Base-by-base conservation (phyloP, 2,888 invertebrate species). In the Drosophila neutralis region DNA sequence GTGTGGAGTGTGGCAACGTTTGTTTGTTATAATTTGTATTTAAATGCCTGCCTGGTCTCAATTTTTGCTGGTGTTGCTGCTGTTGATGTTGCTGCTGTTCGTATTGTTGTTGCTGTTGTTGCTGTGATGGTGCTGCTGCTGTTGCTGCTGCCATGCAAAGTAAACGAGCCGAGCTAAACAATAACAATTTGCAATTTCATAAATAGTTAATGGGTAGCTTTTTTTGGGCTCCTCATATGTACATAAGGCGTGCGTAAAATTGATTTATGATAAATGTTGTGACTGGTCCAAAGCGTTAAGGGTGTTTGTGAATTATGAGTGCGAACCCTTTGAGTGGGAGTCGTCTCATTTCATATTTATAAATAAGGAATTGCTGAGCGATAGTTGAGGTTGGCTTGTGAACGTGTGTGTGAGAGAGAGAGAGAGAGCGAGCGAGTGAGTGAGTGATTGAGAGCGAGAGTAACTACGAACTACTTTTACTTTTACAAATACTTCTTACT, bases 151-250 rank as follows among this genome's bases (percentile, higher is more conserved):
- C 78, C 84, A 84, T 89, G 84, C 84, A 84, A 84, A 87, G 87
- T 87, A 89, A 90, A 73, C 81, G 73, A 69, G 83, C 73, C 88
- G 73, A 81, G 88, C 82, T 88, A 83, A 87, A 90, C 87, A 88
- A 90, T 87, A 90, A 87, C 87, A 88, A 80, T 87, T 87, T 90
- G 87, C 87, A 78, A 88, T 82, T 86, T 86, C 70, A 90, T 87
- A 87, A 87, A 90, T 87, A 86, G 79, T 90, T 87, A 87, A 87
- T 90, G 70, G 76, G 73, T 63, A 73, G 61, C 60, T 56, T 64
- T 63, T 67, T 78, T 57, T 45, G n/a, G 35, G 4, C 35, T 58
- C 45, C 29, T 31, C 18, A 18, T 59, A 33, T 51, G 24, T 49
- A 21, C 10, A 42, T 51, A 56, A 57, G 57, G 52, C 57, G 64